Conservation (phyloP, 1,140 invertebrate genomes). For the Bombus impatiens region DNA sequence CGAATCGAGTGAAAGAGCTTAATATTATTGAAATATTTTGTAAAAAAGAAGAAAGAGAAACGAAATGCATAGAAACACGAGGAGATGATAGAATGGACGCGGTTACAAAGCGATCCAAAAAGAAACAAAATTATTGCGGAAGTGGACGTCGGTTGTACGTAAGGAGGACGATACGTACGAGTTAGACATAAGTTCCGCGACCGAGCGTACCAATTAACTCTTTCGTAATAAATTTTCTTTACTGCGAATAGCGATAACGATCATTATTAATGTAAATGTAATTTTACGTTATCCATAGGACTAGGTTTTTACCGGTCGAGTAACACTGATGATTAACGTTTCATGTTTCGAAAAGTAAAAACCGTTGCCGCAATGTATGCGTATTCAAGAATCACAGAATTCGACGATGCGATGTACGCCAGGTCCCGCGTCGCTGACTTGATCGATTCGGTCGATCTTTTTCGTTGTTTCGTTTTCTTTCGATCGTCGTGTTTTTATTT, state of each 20-base stretch:
- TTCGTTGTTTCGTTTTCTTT: not conserved
- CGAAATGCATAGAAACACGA: not conserved
- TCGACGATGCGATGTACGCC: not conserved
- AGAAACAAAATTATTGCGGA: conserved; percentile 6
- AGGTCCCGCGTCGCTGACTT: not conserved
- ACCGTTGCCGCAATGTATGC: conserved; percentile 7
- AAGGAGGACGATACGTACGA: not conserved
- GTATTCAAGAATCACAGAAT: conserved; percentile 5
- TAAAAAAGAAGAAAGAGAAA: conserved; percentile 33
- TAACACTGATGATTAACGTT: not conserved
- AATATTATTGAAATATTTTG: conserved; percentile 47
- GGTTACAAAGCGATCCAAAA: conserved; percentile 9
- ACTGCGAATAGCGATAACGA: conserved; percentile 32
- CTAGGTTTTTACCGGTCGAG: conserved; percentile 35
- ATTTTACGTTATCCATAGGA: conserved; percentile 42
- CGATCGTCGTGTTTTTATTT: not conserved
- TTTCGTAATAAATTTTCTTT: conserved; percentile 40
- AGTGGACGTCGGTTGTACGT: not conserved
- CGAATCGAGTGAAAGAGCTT: conserved; percentile 48
- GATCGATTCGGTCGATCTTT: not conserved
- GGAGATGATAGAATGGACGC: not conserved
- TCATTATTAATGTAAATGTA: conserved; percentile 44
- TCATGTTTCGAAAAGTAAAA: not conserved
- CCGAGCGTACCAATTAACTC: conserved; percentile 16
- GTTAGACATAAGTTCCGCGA: not conserved